Evolutionary conservation across 2,797 vertebrate genomes (phyloP).

Genomic region (Forpus xanthops): DNA sequence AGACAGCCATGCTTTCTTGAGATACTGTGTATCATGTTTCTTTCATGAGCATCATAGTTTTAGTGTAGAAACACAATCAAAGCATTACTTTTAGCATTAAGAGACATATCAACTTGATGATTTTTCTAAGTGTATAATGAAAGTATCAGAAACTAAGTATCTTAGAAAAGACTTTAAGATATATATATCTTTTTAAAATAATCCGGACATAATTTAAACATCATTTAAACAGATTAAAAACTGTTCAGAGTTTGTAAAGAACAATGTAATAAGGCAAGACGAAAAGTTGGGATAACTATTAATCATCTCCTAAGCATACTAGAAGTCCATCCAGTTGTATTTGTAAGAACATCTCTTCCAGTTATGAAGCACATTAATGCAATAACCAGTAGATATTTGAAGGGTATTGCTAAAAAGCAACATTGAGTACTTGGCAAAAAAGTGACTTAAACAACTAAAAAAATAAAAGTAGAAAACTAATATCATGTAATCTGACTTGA

Average conservation of each 20-base stretch:
- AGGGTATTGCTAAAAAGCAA: conserved; percentile 13
- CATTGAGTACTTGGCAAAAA: neutral
- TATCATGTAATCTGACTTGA: conserved; percentile 36
- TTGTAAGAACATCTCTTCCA: neutral
- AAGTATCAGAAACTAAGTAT: neutral
- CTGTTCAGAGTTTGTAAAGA: conserved; percentile 20
- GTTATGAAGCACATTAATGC: conserved; percentile 6
- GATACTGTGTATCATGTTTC: neutral
- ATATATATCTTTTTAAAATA: neutral
- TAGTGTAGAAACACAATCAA: neutral
- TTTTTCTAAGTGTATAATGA: neutral
- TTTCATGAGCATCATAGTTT: neutral
- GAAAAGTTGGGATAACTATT: neutral
- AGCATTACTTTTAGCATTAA: neutral
- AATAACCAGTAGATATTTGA: neutral
- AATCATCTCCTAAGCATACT: neutral
- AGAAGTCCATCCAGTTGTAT: conserved; percentile 10
- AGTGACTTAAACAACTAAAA: neutral
- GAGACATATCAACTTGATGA: neutral
- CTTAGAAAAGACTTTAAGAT: neutral
- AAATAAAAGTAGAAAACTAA: conserved; percentile 3
- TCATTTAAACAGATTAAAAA: neutral
- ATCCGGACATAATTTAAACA: neutral
- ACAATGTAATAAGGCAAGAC: conserved; percentile 3
- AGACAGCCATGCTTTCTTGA: neutral